phyloP scores from a whole-genome alignment of 2,113 vertebrate genomes.

The Burhinus oedicnemus region DNA sequence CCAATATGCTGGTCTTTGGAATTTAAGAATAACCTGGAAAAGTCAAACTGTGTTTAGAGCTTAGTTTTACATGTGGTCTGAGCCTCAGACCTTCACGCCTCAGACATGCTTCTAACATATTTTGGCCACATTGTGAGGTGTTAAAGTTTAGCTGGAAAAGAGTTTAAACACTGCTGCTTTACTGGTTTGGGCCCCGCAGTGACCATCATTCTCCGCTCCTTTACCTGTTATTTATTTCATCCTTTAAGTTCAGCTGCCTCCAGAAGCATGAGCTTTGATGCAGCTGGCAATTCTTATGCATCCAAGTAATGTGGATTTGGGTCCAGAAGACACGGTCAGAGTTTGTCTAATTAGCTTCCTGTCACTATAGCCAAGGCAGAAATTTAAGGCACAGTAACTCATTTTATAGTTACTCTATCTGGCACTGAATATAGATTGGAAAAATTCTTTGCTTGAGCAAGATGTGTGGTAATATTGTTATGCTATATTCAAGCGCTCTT shows the following conservation, averaged over 20 bases:
- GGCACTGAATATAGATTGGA: slow-evolving; percentile 68
- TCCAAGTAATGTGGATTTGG: slow-evolving; percentile 29
- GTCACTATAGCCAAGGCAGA: slow-evolving; percentile 51
- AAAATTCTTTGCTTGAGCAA: slow-evolving; percentile 69
- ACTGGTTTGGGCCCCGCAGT: not conserved
- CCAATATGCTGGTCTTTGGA: not conserved
- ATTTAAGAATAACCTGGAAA: not conserved
- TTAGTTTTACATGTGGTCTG: not conserved
- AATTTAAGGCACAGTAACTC: slow-evolving; percentile 58
- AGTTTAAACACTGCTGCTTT: not conserved
- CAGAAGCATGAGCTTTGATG: not conserved
- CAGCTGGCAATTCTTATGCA: not conserved
- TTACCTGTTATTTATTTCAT: slow-evolving; percentile 19
- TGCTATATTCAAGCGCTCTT: slow-evolving; percentile 58
- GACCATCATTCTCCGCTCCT: not conserved
- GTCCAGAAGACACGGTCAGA: slow-evolving; percentile 30
- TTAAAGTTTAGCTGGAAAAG: slow-evolving; percentile 10
- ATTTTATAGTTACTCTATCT: slow-evolving; percentile 60
- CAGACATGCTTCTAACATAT: not conserved
- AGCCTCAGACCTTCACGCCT: not conserved
- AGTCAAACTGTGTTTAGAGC: not conserved
- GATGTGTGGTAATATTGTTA: slow-evolving; percentile 61
- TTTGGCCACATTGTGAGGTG: not conserved
- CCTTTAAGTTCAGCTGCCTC: not conserved
- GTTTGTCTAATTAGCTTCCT: slow-evolving; percentile 69